A percentile compares a stretch with the other conserved stretches of the same genome.
phyloP scores from a whole-genome alignment of 2,797 vertebrate species.

The Coendou prehensilis region DNA sequence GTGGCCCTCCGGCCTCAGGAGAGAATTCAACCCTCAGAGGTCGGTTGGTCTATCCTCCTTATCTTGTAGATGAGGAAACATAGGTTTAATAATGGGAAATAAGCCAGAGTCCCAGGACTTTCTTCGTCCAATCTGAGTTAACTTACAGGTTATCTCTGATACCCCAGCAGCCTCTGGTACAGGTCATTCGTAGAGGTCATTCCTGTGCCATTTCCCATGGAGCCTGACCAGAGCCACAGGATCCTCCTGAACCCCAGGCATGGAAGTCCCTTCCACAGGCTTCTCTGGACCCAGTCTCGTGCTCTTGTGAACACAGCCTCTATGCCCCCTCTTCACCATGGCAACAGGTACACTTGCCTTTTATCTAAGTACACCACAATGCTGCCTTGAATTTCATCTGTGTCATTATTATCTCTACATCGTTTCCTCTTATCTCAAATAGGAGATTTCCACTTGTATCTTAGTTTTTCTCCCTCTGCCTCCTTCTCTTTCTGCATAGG shows the following conservation, averaged over 20 bases:
- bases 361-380: background rate
- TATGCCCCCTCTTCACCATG: background rate
- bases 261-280: background rate
- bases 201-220: background rate
- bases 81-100: background rate
- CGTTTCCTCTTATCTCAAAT: background rate
- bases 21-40: background rate
- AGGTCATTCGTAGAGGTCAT: background rate
- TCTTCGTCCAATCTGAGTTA: background rate
- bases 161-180: background rate
- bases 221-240: background rate
- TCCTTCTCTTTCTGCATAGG: background rate
- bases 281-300: background rate
- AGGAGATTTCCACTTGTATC: background rate
- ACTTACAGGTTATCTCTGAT: background rate
- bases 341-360: background rate
- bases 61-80: background rate
- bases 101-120: background rate
- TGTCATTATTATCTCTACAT: background rate
- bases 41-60: background rate
- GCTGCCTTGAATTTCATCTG: background rate
- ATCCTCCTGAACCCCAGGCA: background rate
- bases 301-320: background rate
- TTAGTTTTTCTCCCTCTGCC: background rate
- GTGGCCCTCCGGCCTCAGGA: background rate